Percentiles rank a stretch among this genome's conserved stretches.
These are phyloP conservation scores for Orthosia gracilis DNA, from an alignment of 2,888 invertebrate genomes.

Conservation along the genomic window DNA sequence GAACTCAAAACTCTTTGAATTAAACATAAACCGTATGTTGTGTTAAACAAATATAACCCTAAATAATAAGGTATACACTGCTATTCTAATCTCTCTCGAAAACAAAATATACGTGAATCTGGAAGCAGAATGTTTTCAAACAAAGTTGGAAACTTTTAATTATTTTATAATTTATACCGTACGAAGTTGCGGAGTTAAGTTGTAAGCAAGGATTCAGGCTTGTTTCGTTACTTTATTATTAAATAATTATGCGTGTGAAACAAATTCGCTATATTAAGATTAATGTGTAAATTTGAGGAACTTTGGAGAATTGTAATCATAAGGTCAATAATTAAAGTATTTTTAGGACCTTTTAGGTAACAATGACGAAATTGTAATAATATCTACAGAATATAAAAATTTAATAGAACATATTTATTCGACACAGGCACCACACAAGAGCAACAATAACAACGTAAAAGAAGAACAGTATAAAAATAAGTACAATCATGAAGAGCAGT, in stretches of 20 bases:
- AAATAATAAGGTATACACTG: slow-evolving; percentile 8
- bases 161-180: slow-evolving; percentile 60
- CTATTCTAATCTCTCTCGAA: slow-evolving; percentile 30
- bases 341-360: background rate
- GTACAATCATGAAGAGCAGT: too few relatives aligned
- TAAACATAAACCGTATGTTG: slow-evolving; percentile 12
- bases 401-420: too few relatives aligned
- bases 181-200: slow-evolving; percentile 49
- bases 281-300: background rate
- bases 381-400: too few relatives aligned
- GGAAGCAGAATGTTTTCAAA: slow-evolving; percentile 53
- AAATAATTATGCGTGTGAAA: slow-evolving; percentile 47
- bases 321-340: background rate
- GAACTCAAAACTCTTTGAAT: background rate
- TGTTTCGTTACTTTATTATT: slow-evolving; percentile 35
- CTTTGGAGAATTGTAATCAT: slow-evolving; percentile 1
- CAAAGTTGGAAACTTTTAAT: slow-evolving; percentile 62
- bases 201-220: slow-evolving; percentile 42
- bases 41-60: slow-evolving; percentile 24
- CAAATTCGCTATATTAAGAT: slow-evolving; percentile 21
- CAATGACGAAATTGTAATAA: background rate
- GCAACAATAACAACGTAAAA: too few relatives aligned
- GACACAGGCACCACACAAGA: too few relatives aligned
- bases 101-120: slow-evolving; percentile 27
- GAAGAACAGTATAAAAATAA: too few relatives aligned